Evolutionary conservation across 92 coral and sea anemone species (phyloP).

Genomic region (Metridium senile): DNA sequence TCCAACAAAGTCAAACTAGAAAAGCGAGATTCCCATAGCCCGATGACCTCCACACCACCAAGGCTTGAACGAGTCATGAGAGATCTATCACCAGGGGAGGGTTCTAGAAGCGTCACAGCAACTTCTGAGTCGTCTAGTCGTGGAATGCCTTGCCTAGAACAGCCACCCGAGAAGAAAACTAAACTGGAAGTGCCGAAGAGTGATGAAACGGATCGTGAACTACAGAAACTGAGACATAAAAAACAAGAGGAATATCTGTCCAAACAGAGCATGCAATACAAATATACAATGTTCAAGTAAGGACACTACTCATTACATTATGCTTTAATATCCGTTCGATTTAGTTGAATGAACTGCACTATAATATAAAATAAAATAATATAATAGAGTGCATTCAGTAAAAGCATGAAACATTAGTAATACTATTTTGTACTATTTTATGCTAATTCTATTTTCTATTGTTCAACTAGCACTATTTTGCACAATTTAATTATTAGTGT

Average conservation of each 20-base stretch:
- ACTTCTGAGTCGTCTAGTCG: conserved; percentile 11
- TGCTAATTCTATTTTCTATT: too few relatives aligned
- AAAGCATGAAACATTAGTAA: too few relatives aligned
- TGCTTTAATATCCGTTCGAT: too few relatives aligned
- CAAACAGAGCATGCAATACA: conserved; percentile 64
- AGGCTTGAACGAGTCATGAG: conserved; percentile 18
- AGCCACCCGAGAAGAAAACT: conserved; percentile 77
- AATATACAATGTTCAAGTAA: conserved; percentile 66
- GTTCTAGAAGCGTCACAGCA: conserved; percentile 5
- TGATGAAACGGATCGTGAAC: conserved; percentile 62
- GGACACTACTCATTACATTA: not conserved
- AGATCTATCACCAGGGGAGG: conserved; percentile 18
- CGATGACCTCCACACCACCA: conserved; percentile 20
- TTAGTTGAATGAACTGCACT: not conserved
- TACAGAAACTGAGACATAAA: conserved; percentile 61
- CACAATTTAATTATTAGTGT: too few relatives aligned
- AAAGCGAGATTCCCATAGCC: conserved; percentile 18
- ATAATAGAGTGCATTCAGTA: too few relatives aligned
- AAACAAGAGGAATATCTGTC: conserved; percentile 61
- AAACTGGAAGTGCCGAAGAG: conserved; percentile 33
- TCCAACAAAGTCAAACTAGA: conserved; percentile 8
- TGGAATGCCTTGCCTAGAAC: not conserved
- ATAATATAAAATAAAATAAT: too few relatives aligned
- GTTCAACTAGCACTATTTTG: too few relatives aligned
- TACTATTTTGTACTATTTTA: too few relatives aligned